Percentiles rank a stretch among this genome's conserved stretches.
Evolutionary conservation across 2,888 invertebrate genomes (phyloP).

Genomic region (Dasysyrphus albostriatus): DNA sequence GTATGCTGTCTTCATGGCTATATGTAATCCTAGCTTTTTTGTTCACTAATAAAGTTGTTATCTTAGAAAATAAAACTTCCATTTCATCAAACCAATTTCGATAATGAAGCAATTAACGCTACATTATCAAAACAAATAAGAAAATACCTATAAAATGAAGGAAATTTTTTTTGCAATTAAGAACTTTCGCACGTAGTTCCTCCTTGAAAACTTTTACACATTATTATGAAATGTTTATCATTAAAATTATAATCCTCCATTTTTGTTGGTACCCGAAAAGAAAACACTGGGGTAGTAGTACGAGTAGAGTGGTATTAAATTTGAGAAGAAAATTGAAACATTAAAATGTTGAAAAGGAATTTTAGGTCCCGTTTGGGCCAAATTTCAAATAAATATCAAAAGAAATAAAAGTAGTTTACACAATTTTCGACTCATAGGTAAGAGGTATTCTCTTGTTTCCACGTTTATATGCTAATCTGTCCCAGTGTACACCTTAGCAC

Average conservation of each 20-base stretch:
- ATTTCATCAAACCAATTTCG: constrained; percentile 21
- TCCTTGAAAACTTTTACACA: constrained; percentile 6
- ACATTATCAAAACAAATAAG: neutral
- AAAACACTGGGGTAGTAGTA: neutral
- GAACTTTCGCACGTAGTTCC: constrained; percentile 24
- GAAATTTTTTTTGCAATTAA: constrained; percentile 14
- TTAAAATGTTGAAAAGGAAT: too few relatives aligned
- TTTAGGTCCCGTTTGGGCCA: too few relatives aligned
- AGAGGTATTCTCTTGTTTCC: too few relatives aligned
- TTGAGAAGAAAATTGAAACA: too few relatives aligned
- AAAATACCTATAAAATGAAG: neutral
- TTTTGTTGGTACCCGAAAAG: neutral
- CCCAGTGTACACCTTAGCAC: neutral
- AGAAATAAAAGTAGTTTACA: too few relatives aligned
- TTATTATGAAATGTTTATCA: constrained; percentile 8
- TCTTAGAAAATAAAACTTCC: neutral
- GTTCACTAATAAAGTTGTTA: neutral
- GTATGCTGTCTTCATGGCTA: neutral
- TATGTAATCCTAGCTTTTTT: neutral
- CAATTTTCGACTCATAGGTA: too few relatives aligned
- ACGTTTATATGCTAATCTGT: neutral
- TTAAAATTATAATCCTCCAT: constrained; percentile 7
- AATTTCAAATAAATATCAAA: too few relatives aligned
- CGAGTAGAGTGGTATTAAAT: too few relatives aligned
- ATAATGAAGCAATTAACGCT: constrained; percentile 23